Evolutionary conservation across 92 coral and sea anemone species (phyloP).

Genomic region (Pocillopora grandis): DNA sequence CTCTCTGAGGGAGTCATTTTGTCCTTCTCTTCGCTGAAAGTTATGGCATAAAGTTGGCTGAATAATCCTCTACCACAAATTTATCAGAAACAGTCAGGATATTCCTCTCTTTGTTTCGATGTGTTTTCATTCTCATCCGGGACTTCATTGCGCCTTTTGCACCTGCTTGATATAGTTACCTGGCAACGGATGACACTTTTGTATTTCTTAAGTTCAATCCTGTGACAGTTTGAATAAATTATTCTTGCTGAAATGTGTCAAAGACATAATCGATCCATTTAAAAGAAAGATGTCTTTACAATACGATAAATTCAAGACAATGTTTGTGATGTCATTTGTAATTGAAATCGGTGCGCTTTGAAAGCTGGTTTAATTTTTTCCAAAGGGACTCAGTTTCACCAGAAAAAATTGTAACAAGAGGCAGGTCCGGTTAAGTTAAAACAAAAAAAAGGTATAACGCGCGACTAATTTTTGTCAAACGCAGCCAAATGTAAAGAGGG

Average conservation of each 20-base stretch:
- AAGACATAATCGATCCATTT: no score
- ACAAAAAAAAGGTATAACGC: no score
- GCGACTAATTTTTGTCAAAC: no score
- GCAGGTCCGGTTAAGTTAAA: no score
- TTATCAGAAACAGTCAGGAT: not conserved
- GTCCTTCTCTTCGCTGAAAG: not conserved
- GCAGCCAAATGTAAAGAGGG: no score
- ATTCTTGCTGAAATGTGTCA: not conserved
- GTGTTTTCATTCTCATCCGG: slow-evolving; percentile 23
- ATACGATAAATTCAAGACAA: no score
- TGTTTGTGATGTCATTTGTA: no score
- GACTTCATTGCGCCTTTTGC: slow-evolving; percentile 13
- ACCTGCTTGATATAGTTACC: slow-evolving; percentile 23
- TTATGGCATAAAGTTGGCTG: not conserved
- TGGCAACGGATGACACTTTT: not conserved
- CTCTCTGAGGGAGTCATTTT: slow-evolving; percentile 77
- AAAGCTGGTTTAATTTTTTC: no score
- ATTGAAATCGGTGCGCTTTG: no score
- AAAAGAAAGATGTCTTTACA: no score
- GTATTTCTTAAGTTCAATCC: not conserved
- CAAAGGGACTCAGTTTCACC: no score
- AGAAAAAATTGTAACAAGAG: no score
- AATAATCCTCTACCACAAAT: not conserved
- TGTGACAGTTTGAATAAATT: not conserved
- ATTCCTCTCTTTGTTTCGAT: not conserved